Conservation (phyloP, 2,113 vertebrate genomes). For the Archocentrus centrarchus region DNA sequence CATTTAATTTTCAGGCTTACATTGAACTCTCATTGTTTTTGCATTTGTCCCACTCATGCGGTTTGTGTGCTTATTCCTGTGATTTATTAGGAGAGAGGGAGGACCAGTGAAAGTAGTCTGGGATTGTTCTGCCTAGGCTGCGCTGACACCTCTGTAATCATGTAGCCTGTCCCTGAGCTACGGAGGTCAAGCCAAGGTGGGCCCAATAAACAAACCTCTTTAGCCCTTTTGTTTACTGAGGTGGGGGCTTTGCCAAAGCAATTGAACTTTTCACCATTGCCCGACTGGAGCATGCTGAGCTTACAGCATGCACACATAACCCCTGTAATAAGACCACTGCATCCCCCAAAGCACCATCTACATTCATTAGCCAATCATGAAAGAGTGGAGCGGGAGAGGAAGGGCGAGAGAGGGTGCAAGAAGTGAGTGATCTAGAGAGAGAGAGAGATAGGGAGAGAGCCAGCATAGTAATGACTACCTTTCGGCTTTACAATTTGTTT, state of each 20-base stretch:
- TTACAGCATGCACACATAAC: constrained; percentile 61
- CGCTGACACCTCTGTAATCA: constrained; percentile 79
- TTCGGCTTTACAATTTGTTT: constrained; percentile 61
- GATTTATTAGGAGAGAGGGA: constrained; percentile 70
- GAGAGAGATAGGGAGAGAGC: neutral
- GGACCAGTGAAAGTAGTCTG: constrained; percentile 31
- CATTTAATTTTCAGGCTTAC: constrained; percentile 35
- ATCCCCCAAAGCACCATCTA: constrained; percentile 73
- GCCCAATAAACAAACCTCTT: constrained; percentile 83
- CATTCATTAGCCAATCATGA: constrained; percentile 77
- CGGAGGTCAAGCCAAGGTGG: constrained; percentile 80
- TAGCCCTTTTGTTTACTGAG: constrained; percentile 78
- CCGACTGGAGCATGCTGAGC: constrained; percentile 50
- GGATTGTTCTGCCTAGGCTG: constrained; percentile 38
- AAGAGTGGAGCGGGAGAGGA: constrained; percentile 50
- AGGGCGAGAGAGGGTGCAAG: constrained; percentile 17
- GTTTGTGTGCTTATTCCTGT: constrained; percentile 48
- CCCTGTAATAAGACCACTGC: constrained; percentile 72
- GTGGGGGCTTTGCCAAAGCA: constrained; percentile 68
- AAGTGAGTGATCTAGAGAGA: constrained; percentile 33
- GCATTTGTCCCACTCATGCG: constrained; percentile 36
- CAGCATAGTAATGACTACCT: constrained; percentile 50
- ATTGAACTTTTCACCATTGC: constrained; percentile 71
- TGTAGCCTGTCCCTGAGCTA: constrained; percentile 68
- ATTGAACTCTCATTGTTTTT: constrained; percentile 28